A percentile compares a stretch with the other conserved stretches of the same genome.
Evolutionary conservation across 2,888 invertebrate genomes (phyloP).

Genomic region (Parnassius apollo): DNA sequence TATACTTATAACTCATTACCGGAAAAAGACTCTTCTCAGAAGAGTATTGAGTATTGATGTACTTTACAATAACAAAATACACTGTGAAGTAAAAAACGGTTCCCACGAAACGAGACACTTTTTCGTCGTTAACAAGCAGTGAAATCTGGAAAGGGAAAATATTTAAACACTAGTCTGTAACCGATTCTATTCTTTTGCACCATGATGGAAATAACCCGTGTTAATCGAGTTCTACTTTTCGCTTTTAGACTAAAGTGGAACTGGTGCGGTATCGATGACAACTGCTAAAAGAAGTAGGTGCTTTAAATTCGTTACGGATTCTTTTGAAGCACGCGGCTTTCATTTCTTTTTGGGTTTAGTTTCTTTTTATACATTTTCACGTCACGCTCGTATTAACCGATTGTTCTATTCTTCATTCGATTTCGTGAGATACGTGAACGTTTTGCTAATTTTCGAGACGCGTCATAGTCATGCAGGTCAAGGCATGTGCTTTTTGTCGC

Average conservation of each 20-base stretch:
- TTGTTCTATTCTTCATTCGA: conserved; percentile 39
- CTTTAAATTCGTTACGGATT: conserved; percentile 28
- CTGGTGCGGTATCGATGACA: conserved; percentile 1
- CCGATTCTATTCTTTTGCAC: conserved; percentile 7
- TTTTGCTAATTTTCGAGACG: conserved; percentile 41
- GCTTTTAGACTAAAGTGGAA: conserved; percentile 10
- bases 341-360: conserved; percentile 33
- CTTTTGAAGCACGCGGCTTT: conserved; percentile 35
- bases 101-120: conserved; percentile 31
- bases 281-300: conserved; percentile 17
- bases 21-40: too few species aligned
- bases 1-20: too few species aligned
- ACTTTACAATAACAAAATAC: conserved; percentile 11
- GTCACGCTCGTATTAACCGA: conserved; percentile 43
- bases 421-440: conserved; percentile 38
- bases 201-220: conserved; percentile 16
- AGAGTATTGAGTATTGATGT: conserved; percentile 4
- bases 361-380: conserved; percentile 41
- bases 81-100: conserved; percentile 17
- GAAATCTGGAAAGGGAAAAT: conserved; percentile 34
- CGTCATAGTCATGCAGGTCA: conserved; percentile 42
- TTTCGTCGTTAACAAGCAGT: conserved; percentile 30
- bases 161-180: conserved; percentile 20
- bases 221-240: conserved; percentile 11
- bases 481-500: conserved; percentile 35